phyloP scores from a whole-genome alignment of 2,113 vertebrate species.

The Strigops habroptila region DNA sequence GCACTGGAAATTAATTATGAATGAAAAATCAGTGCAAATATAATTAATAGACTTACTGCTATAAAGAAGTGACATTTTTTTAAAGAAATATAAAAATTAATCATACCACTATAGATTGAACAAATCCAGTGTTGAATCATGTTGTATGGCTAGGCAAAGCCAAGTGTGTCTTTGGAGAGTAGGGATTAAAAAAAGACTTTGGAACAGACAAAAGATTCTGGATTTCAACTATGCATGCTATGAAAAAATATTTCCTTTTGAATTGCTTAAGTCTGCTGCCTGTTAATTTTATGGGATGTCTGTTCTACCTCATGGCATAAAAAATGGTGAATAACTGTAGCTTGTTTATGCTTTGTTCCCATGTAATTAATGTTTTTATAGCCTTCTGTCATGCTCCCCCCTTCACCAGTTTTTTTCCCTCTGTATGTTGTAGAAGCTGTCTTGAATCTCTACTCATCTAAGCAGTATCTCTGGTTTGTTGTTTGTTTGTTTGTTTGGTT shows the following conservation, averaged over 20 bases:
- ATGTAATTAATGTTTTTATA: not conserved
- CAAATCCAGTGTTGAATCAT: not conserved
- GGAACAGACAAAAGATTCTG: not conserved
- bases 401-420: not conserved
- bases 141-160: not conserved
- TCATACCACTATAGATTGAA: not conserved
- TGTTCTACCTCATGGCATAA: not conserved
- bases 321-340: not conserved
- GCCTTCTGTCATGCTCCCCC: not conserved
- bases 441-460: not conserved
- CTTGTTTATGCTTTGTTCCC: not conserved
- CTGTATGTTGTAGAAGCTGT: not conserved
- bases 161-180: not conserved
- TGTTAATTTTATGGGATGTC: not conserved
- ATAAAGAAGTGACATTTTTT: not conserved
- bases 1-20: not conserved
- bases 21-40: not conserved
- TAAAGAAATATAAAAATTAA: not conserved
- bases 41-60: not conserved
- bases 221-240: not conserved
- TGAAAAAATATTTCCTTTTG: not conserved
- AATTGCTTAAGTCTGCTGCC: not conserved
- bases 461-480: not conserved
- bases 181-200: not conserved
- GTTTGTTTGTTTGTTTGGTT: not conserved